Evolutionary conservation across 2,888 invertebrate species (phyloP).

Genomic region (Scaptomyza parva): DNA sequence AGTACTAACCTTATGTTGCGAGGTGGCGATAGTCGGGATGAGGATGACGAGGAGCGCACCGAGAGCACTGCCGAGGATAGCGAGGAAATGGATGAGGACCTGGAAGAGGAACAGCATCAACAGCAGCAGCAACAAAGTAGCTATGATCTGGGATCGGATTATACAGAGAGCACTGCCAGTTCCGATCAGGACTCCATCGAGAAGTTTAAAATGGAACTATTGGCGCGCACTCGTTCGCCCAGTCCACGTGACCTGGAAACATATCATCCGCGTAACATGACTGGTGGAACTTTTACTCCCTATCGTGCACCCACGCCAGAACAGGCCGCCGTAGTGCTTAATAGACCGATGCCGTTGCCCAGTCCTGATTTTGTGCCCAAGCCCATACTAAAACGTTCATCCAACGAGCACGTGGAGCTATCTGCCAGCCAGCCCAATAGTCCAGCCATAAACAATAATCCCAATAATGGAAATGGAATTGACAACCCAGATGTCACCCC

Average conservation of each 20-base stretch:
- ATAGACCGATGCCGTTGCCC: conserved; percentile 87
- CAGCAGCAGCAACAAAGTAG: conserved; percentile 47
- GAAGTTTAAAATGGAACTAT: conserved; percentile 83
- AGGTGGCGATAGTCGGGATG: conserved; percentile 41
- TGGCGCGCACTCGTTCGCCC: conserved; percentile 82
- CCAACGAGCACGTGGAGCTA: conserved; percentile 83
- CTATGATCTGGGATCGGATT: conserved; percentile 87
- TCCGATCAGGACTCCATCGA: conserved; percentile 85
- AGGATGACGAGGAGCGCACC: conserved; percentile 63
- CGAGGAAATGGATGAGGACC: conserved; percentile 64
- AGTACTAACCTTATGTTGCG: conserved; percentile 50
- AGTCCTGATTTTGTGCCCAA: conserved; percentile 91
- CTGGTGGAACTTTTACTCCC: conserved; percentile 82
- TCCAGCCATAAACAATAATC: conserved; percentile 12
- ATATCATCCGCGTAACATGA: conserved; percentile 88
- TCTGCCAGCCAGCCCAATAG: conserved; percentile 67
- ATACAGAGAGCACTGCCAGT: conserved; percentile 88
- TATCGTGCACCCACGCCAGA: conserved; percentile 85
- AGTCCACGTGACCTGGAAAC: conserved; percentile 87
- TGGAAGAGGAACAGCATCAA: conserved; percentile 53
- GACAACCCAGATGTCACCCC: background rate
- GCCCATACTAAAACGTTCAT: conserved; percentile 90
- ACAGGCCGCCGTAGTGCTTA: conserved; percentile 87
- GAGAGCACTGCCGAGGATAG: conserved; percentile 82
- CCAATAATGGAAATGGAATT: conserved; percentile 10